phyloP scores from a whole-genome alignment of 2,888 invertebrate species.

The Archips xylosteana region DNA sequence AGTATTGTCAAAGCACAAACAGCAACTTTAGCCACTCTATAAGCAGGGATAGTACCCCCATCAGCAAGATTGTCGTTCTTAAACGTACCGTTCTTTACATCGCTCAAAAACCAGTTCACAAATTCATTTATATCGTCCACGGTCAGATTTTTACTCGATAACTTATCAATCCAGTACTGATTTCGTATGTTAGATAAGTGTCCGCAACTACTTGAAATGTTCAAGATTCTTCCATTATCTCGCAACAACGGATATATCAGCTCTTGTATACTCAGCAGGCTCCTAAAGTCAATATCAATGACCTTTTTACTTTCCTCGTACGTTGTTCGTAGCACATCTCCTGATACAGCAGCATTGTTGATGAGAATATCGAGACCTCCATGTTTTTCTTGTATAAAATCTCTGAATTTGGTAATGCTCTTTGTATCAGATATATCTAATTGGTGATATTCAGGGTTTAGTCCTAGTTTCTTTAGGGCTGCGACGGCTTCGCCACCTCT shows the following conservation, averaged over 20 bases:
- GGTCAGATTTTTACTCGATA: slow-evolving; percentile 61
- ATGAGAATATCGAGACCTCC: slow-evolving; percentile 90
- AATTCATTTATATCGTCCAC: slow-evolving; percentile 74
- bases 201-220: slow-evolving; percentile 89
- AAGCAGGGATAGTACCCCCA: slow-evolving; percentile 86
- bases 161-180: slow-evolving; percentile 63
- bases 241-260: slow-evolving; percentile 88
- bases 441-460: slow-evolving; percentile 85
- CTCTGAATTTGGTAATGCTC: slow-evolving; percentile 85
- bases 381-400: slow-evolving; percentile 84
- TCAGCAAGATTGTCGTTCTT: slow-evolving; percentile 63
- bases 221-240: slow-evolving; percentile 89
- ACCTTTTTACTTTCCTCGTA: slow-evolving; percentile 86
- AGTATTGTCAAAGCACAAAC: slow-evolving; percentile 88
- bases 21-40: slow-evolving; percentile 90
- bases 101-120: slow-evolving; percentile 87
- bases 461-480: slow-evolving; percentile 76
- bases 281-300: slow-evolving; percentile 88
- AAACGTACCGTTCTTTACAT: slow-evolving; percentile 61
- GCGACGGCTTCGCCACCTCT: slow-evolving; percentile 83
- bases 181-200: slow-evolving; percentile 86
- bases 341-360: slow-evolving; percentile 89
- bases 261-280: slow-evolving; percentile 86
- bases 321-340: slow-evolving; percentile 53
- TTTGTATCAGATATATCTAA: slow-evolving; percentile 86